phyloP scores from a whole-genome alignment of 1,140 invertebrate genomes.

The Harlomillsia oculata region DNA sequence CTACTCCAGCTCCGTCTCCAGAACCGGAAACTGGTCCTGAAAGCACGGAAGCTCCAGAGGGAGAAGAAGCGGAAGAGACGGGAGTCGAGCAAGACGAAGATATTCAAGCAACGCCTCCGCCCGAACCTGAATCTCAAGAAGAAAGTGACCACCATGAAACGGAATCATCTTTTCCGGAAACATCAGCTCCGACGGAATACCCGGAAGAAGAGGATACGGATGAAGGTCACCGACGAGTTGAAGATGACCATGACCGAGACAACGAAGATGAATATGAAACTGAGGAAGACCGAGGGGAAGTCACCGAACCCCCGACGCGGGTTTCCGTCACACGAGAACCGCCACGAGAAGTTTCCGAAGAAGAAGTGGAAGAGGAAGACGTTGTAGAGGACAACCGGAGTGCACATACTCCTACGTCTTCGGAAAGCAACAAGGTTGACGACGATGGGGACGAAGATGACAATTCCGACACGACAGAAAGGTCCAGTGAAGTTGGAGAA shows the following conservation, averaged over 20 bases:
- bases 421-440: neutral
- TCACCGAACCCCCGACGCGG: neutral
- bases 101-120: neutral
- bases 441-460: conserved; percentile 5
- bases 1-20: neutral
- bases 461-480: too few species aligned
- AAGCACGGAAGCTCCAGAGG: neutral
- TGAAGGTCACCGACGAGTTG: neutral
- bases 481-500: neutral
- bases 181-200: neutral
- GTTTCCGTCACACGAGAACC: neutral
- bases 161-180: neutral
- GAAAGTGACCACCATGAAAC: neutral
- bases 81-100: neutral
- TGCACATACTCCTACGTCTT: neutral
- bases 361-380: conserved; percentile 8
- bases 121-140: neutral
- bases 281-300: neutral
- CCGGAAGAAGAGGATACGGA: neutral
- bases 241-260: conserved; percentile 2
- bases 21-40: neutral
- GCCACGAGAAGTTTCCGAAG: neutral
- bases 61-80: conserved; percentile 11
- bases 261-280: conserved; percentile 2
- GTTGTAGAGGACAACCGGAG: neutral